Base-by-base conservation (phyloP, 2,888 invertebrate species). In the Chrysolina haemoptera region DNA sequence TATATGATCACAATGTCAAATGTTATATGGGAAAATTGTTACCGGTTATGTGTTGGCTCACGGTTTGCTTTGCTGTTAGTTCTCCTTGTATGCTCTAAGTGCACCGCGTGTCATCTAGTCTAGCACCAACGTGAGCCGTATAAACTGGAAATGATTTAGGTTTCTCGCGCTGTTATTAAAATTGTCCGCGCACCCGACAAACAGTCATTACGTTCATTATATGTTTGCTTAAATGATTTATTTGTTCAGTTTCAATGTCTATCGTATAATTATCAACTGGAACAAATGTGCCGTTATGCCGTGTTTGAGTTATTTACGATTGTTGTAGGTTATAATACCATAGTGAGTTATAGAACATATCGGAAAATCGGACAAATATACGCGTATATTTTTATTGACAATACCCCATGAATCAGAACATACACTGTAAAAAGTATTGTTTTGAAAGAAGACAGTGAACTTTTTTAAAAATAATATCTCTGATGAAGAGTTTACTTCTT, bases 161-260 rank as follows among this genome's bases (percentile, higher is more conserved):
- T 27, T 35, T 35, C 59, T 59, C 27, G 59, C 59, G 22, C 59
- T 59, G 59, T 59, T 59, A 59, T 59, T 59, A 59, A 27, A 59
- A 59, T 55, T 11, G 18, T 55, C 18, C 55, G 59, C 59, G 35
- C 27, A 59, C 59, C 35, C 27, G 59, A 27, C 27, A 35, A 59
- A 59, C 35, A 22, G 59, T 59, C 59, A 59, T 59, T 59, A 59
- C 59, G 59, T 59, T 59, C 59, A 59, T 27, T 59, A 59, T 59
- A 59, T 59, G 59, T 59, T 59, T 59, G 59, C 59, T 59, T 59
- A 59, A 59, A 59, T 59, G 59, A 59, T 59, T 59, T 59, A 59
- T 59, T 59, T 59, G 59, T 59, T 59, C 59, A 35, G 59, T 27
- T 27, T 35, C 59, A 59, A 59, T 59, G 59, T 59, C 59, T 59